phyloP scores from a whole-genome alignment of 2,888 invertebrate species.

The Elysia crispata region DNA sequence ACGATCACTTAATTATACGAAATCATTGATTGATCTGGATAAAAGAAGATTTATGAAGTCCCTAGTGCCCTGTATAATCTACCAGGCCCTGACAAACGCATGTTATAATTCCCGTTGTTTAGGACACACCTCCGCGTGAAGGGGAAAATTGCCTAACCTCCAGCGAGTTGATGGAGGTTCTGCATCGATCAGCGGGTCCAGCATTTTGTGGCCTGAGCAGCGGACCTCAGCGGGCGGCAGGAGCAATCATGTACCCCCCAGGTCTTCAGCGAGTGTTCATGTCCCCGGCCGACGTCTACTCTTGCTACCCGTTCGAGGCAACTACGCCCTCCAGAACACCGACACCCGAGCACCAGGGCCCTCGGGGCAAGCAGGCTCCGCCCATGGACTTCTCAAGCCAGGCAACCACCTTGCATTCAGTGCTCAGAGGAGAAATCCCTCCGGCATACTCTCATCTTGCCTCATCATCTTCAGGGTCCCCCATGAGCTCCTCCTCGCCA shows the following conservation, averaged over 20 bases:
- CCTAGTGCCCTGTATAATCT: no score
- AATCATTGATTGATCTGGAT: no score
- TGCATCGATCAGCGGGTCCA: slow-evolving; percentile 45
- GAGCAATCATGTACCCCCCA: slow-evolving; percentile 41
- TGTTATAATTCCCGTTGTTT: no score
- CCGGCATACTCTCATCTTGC: slow-evolving; percentile 67
- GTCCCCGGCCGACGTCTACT: slow-evolving; percentile 51
- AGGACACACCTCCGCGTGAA: no score
- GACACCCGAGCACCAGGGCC: slow-evolving; percentile 35
- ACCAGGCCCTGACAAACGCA: no score
- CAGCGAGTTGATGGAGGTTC: slow-evolving; percentile 52
- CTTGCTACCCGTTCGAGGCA: slow-evolving; percentile 53
- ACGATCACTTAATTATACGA: no score
- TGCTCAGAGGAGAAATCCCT: slow-evolving; percentile 67
- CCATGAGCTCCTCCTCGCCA: slow-evolving; percentile 24
- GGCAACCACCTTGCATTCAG: slow-evolving; percentile 62
- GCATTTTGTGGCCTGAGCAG: background rate
- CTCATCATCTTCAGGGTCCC: slow-evolving; percentile 45
- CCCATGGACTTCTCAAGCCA: slow-evolving; percentile 32
- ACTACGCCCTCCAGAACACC: slow-evolving; percentile 48
- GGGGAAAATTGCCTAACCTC: no score
- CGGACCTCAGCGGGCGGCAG: slow-evolving; percentile 43
- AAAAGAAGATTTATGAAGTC: no score
- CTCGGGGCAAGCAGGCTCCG: slow-evolving; percentile 22
- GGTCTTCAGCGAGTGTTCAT: slow-evolving; percentile 46